Percentiles rank a stretch among this genome's conserved stretches.
Conservation (phyloP, 2,113 vertebrate species). For the Chrysemys picta region DNA sequence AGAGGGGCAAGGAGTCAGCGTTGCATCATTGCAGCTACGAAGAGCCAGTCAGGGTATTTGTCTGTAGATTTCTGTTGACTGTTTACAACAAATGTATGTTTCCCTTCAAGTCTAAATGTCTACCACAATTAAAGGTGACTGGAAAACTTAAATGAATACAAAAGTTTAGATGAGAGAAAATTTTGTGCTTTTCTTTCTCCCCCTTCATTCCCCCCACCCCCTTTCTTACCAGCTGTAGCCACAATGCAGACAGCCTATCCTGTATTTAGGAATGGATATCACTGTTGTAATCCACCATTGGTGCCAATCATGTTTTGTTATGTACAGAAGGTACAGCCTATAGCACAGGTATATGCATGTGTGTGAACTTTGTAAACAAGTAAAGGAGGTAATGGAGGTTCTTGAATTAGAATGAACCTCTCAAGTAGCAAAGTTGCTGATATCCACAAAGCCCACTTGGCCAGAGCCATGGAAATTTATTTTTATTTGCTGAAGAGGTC, state of each 20-base stretch:
- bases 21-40: background rate
- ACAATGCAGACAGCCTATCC: background rate
- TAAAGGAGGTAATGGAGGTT: background rate
- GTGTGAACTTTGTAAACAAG: background rate
- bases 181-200: background rate
- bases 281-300: background rate
- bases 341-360: background rate
- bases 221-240: background rate
- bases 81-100: background rate
- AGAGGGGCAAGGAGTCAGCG: background rate
- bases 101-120: background rate
- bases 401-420: background rate
- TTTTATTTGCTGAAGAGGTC: background rate
- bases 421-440: background rate
- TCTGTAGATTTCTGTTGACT: background rate
- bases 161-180: background rate
- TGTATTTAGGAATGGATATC: background rate
- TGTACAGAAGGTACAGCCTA: background rate
- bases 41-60: background rate
- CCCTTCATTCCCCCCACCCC: background rate
- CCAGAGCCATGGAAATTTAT: slow-evolving; percentile 50
- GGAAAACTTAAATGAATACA: background rate
- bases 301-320: background rate
- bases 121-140: background rate
- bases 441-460: background rate